Evolutionary conservation across 1,140 invertebrate species (phyloP), one percentile per base, ranked within the genome.

Genomic region (Aporrectodea caliginosa): DNA sequence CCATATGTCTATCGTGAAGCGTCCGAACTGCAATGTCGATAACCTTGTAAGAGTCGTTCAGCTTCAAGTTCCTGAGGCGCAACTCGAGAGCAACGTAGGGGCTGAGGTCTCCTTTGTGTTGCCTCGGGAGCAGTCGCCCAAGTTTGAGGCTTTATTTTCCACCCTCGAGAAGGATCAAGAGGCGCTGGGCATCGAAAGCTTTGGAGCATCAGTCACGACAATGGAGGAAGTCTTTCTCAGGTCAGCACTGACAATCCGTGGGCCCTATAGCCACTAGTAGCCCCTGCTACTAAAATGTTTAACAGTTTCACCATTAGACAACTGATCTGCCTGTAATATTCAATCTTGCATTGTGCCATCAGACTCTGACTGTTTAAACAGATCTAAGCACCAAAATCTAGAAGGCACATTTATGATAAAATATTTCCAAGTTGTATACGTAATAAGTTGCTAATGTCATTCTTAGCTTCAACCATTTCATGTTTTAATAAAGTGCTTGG

Each of bases 171-270:
- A 82, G 0, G 86, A 90, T 12, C 91, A 91, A 80, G 84, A 86
- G 0, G 83, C 90, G 35, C 85, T 94, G 2, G 92, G 92, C 0
- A 92, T 96, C 71, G 88, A 91, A 30, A 92, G 92, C 27, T 93
- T 93, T 81, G 93, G 94, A 1, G 91, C 94, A 0, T 93, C 93
- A 0, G 90, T 93, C 1, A 93, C 93, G 12, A 95, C 94, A 0
- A 90, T 96, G 84, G 94, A 95, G 85, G 93, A 95, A 88, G 94
- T 96, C 12, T 95, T 95, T 85, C 85, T 95, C 30, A 93, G 92
- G 93, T 94, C 87, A 88, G 89, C n/a, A 83, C 30, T 29, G 14
- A n/a, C n/a, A n/a, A n/a, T n/a, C n/a, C n/a, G n/a, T n/a, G n/a
- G n/a, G n/a, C n/a, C n/a, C n/a, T n/a, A n/a, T n/a, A n/a, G n/a